phyloP scores from a whole-genome alignment of 2,888 invertebrate species.

The Lysandra coridon region DNA sequence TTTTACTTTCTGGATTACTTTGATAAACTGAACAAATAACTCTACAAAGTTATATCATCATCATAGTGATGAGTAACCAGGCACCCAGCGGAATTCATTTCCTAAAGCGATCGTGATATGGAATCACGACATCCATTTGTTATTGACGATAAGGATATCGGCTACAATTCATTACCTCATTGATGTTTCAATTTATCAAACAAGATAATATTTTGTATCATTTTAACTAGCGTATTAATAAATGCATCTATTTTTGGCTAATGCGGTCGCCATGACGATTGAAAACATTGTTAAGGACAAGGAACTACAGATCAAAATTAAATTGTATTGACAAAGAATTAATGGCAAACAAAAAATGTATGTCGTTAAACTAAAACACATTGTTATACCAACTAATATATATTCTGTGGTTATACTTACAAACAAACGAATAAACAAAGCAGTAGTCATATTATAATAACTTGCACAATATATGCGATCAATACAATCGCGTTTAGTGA shows the following conservation, averaged over 20 bases:
- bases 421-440: background rate
- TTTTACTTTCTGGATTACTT: too few relatives aligned
- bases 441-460: background rate
- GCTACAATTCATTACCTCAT: constrained; percentile 18
- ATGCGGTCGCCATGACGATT: too few relatives aligned
- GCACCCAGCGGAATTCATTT: background rate
- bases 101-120: constrained; percentile 6
- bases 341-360: background rate
- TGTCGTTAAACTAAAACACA: background rate
- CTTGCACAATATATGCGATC: background rate
- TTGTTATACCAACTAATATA: background rate
- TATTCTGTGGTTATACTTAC: background rate
- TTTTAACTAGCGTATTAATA: background rate
- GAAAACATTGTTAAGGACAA: too few relatives aligned
- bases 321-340: too few relatives aligned
- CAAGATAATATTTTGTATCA: background rate
- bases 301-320: too few relatives aligned
- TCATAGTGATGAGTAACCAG: background rate
- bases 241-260: too few relatives aligned
- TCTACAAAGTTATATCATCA: background rate
- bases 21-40: background rate
- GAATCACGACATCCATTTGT: constrained; percentile 11
- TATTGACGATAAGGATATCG: constrained; percentile 2
- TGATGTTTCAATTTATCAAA: constrained; percentile 7
- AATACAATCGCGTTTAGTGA: background rate